These are phyloP conservation scores for Syngnathus scovelli DNA, from an alignment of 2,113 vertebrate genomes.

Conservation along the genomic window DNA sequence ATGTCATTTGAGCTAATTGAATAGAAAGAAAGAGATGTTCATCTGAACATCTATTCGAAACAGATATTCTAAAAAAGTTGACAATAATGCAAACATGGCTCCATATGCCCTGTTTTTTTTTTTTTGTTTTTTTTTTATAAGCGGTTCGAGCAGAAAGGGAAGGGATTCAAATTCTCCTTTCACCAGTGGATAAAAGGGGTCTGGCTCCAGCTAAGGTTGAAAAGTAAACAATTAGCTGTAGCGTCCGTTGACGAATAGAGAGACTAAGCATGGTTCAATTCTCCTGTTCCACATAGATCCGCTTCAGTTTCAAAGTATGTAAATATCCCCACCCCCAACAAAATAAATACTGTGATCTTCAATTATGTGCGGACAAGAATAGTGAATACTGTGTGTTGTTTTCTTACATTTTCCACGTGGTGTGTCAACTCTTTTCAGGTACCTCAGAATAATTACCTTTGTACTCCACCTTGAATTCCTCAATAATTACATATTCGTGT, in stretches of 20 bases:
- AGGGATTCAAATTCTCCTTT: too few species aligned
- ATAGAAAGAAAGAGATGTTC: not conserved
- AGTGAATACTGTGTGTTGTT: not conserved
- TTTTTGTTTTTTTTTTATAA: too few species aligned
- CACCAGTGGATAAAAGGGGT: too few species aligned
- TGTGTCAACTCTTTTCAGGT: not conserved
- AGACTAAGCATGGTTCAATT: too few species aligned
- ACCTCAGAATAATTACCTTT: slow-evolving; percentile 43
- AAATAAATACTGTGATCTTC: not conserved
- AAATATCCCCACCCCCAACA: not conserved
- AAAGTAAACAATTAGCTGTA: too few species aligned
- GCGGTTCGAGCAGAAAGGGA: too few species aligned
- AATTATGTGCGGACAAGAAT: not conserved
- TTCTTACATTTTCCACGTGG: not conserved
- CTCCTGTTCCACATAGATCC: too few species aligned
- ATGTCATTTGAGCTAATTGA: slow-evolving; percentile 84
- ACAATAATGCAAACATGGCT: too few species aligned
- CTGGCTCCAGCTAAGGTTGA: too few species aligned
- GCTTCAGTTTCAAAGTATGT: not conserved
- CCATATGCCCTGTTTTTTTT: too few species aligned
- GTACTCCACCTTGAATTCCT: slow-evolving; percentile 50
- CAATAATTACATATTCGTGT: slow-evolving; percentile 54
- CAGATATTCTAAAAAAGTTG: too few species aligned
- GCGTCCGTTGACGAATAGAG: too few species aligned
- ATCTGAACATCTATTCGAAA: not conserved